phyloP scores from a whole-genome alignment of 2,113 vertebrate species.

The Cnemophilus loriae region DNA sequence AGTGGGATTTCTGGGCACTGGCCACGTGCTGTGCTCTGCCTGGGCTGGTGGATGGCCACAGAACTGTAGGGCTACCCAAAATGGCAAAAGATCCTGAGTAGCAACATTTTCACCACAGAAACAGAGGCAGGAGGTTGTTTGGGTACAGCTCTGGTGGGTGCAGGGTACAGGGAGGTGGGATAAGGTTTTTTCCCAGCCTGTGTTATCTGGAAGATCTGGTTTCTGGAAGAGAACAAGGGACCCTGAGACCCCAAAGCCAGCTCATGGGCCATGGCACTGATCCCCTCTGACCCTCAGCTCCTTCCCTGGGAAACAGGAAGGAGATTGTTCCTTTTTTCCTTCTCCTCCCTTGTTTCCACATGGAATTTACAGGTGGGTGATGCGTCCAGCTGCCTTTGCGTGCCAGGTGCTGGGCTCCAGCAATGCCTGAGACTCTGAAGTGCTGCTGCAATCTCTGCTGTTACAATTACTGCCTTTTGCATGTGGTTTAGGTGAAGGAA shows the following conservation, averaged over 20 bases:
- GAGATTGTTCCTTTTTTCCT: neutral
- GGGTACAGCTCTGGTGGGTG: neutral
- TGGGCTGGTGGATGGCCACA: neutral
- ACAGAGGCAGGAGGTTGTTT: accelerated
- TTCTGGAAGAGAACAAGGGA: neutral
- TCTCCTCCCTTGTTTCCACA: neutral
- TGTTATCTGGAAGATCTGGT: neutral
- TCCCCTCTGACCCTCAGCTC: neutral
- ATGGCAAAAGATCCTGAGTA: neutral
- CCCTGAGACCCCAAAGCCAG: neutral
- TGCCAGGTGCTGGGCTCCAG: neutral
- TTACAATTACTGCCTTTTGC: neutral
- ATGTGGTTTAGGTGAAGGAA: neutral
- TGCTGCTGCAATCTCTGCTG: neutral
- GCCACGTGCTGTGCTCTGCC: neutral
- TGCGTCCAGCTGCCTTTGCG: neutral
- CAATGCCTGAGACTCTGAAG: neutral
- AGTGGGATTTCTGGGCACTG: neutral
- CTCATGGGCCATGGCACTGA: neutral
- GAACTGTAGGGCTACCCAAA: neutral
- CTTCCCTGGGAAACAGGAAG: neutral
- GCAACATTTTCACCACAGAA: neutral
- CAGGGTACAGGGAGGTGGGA: too few relatives aligned
- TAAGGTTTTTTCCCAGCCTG: neutral
- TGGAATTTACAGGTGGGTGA: neutral